A percentile compares a stretch with the other conserved stretches of the same genome.
These are phyloP conservation scores for Balaeniceps rex DNA, from an alignment of 2,113 vertebrate genomes.

Conservation along the genomic window DNA sequence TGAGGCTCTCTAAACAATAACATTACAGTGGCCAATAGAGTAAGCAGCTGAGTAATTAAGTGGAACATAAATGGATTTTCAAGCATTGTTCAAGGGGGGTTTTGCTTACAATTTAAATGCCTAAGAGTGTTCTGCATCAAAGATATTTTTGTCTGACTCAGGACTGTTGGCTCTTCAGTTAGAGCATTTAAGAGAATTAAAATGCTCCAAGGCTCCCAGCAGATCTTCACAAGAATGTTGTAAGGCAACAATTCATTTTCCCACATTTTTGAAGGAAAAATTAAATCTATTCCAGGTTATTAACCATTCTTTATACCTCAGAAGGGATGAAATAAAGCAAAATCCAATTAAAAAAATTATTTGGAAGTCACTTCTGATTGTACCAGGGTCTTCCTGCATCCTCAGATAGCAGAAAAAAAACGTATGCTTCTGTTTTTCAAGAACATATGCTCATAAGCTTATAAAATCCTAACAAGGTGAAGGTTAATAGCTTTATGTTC, in stretches of 20 bases:
- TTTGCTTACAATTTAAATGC: constrained; percentile 2
- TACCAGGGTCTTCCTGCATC: not conserved
- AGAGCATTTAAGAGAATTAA: not conserved
- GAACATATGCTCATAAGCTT: not conserved
- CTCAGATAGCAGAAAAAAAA: not conserved
- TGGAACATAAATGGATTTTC: constrained; percentile 28
- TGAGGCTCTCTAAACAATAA: not conserved
- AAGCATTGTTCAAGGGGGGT: not conserved
- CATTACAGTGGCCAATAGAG: not conserved
- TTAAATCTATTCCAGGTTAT: not conserved
- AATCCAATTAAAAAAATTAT: not conserved
- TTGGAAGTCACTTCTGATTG: not conserved
- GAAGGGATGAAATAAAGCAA: not conserved
- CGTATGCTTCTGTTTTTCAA: not conserved
- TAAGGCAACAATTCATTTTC: not conserved
- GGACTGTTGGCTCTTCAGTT: not conserved
- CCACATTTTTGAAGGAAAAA: not conserved
- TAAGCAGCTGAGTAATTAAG: constrained; percentile 20
- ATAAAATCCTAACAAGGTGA: not conserved
- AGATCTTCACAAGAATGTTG: not conserved
- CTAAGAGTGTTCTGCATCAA: not conserved
- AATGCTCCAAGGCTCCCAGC: not conserved
- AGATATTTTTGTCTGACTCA: not conserved
- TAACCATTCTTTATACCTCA: not conserved
- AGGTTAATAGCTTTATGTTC: not conserved